Conservation (phyloP, 2,888 invertebrate genomes). For the Galerucella pusilla region DNA sequence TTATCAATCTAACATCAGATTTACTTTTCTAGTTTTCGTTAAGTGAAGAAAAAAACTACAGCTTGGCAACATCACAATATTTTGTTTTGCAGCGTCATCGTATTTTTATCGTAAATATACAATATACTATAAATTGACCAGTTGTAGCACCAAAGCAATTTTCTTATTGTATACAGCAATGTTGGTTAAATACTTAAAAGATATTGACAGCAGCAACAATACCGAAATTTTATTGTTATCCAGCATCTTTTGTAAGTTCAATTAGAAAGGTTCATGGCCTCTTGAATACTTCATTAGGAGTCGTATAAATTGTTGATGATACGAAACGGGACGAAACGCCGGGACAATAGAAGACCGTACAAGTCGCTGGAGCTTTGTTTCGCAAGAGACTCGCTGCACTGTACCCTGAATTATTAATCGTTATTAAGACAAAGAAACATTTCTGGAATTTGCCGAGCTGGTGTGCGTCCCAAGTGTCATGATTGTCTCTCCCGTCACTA, state of each 20-base stretch:
- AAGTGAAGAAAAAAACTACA: too few relatives aligned
- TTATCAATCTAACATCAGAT: too few relatives aligned
- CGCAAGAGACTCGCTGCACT: conserved; percentile 39
- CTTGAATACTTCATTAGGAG: conserved; percentile 48
- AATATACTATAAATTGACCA: not conserved
- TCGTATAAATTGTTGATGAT: conserved; percentile 46
- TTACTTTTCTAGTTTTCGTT: too few relatives aligned
- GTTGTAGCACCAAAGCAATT: not conserved
- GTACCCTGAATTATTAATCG: conserved; percentile 50
- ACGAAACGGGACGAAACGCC: conserved; percentile 27
- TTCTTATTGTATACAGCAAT: not conserved
- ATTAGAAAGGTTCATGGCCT: conserved; percentile 44
- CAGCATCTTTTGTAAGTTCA: conserved; percentile 40
- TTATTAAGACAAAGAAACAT: conserved; percentile 45
- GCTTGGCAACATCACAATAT: too few relatives aligned
- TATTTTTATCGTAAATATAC: too few relatives aligned
- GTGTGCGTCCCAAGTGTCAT: conserved; percentile 18
- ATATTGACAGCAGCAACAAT: conserved; percentile 10
- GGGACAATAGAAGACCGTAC: conserved; percentile 45
- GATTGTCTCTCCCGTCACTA: conserved; percentile 13
- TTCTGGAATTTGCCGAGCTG: conserved; percentile 40
- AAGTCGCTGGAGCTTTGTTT: conserved; percentile 46
- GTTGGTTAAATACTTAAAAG: not conserved
- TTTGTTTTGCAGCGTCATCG: too few relatives aligned
- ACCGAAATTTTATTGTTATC: conserved; percentile 39